Conservation (phyloP, 2,797 vertebrate species). For the Danionella dracula region DNA sequence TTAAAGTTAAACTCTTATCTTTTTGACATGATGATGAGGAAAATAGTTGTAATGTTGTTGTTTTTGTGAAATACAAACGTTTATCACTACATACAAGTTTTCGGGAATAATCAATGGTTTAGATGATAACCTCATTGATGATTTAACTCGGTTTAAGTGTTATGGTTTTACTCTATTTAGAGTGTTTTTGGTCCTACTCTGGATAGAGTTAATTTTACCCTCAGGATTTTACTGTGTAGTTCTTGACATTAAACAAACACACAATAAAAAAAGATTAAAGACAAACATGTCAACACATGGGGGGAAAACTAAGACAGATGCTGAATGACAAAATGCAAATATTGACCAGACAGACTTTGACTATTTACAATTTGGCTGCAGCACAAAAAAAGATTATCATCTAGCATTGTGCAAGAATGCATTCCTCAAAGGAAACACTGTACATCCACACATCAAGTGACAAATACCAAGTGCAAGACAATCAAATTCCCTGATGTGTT, state of each 20-base stretch:
- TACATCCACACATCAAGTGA: constrained; percentile 36
- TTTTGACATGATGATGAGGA: no score
- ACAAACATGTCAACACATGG: neutral
- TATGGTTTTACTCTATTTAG: no score
- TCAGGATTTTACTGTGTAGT: no score
- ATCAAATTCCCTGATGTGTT: constrained; percentile 33
- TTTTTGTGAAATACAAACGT: no score
- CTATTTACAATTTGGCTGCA: constrained; percentile 54
- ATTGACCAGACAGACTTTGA: constrained; percentile 57
- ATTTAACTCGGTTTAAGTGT: no score
- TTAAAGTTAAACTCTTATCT: no score
- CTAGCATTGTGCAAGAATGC: constrained; percentile 40
- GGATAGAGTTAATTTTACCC: no score
- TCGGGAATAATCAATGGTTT: no score
- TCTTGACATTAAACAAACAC: neutral
- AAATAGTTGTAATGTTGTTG: no score
- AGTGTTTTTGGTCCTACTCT: no score
- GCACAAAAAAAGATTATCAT: constrained; percentile 47
- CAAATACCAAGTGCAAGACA: constrained; percentile 33
- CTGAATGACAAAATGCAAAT: constrained; percentile 20
- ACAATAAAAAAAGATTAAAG: constrained; percentile 17
- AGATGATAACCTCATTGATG: no score
- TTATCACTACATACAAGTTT: no score
- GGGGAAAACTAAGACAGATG: constrained; percentile 1
- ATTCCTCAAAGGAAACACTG: constrained; percentile 23